phyloP scores from a whole-genome alignment of 2,888 invertebrate species.

The Caenorhabditis doughertyi region DNA sequence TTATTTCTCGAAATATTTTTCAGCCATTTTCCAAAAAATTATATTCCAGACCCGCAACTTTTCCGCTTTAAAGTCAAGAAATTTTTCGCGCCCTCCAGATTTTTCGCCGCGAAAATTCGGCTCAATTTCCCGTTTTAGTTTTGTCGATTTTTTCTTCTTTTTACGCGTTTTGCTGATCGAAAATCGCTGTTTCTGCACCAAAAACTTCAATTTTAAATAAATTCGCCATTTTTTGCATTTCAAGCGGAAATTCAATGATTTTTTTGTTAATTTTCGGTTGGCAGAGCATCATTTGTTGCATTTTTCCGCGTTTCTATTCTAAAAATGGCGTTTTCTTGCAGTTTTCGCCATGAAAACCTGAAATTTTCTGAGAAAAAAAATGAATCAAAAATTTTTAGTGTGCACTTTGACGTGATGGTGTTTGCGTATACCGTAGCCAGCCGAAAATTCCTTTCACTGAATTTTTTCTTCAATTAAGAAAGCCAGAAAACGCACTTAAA shows the following conservation, averaged over 20 bases:
- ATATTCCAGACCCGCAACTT: too few species aligned
- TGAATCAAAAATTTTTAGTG: too few species aligned
- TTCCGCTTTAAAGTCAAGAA: too few species aligned
- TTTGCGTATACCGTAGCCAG: constrained; percentile 48
- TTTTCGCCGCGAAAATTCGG: constrained; percentile 11
- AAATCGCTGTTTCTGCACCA: not conserved
- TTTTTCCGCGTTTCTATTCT: too few species aligned
- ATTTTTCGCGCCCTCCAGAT: not conserved
- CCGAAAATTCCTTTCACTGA: constrained; percentile 2
- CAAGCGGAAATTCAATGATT: not conserved
- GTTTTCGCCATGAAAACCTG: too few species aligned
- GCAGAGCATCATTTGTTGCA: too few species aligned
- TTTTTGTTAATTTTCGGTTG: not conserved
- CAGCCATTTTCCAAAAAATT: too few species aligned
- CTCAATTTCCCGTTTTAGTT: too few species aligned
- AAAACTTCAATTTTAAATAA: too few species aligned
- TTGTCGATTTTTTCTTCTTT: not conserved
- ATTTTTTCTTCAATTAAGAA: not conserved
- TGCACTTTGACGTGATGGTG: constrained; percentile 26
- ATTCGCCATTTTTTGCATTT: too few species aligned
- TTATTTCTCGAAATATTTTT: not conserved
- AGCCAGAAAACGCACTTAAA: not conserved
- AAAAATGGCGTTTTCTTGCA: too few species aligned
- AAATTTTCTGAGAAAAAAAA: too few species aligned
- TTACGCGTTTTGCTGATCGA: not conserved